Conservation (phyloP, 2,113 vertebrate species). For the Ardeotis arabs region DNA sequence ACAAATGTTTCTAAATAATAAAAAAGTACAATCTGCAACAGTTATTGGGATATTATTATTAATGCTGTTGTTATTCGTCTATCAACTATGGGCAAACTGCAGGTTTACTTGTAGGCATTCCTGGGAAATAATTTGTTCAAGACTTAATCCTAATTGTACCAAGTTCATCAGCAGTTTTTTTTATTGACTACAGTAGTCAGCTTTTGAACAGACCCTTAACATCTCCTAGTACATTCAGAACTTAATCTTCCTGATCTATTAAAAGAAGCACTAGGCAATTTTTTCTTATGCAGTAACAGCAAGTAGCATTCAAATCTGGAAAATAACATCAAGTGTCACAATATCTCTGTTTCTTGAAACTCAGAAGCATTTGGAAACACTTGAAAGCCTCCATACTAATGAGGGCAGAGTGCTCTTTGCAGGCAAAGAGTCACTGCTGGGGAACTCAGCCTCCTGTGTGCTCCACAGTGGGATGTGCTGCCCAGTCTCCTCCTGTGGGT, state of each 20-base stretch:
- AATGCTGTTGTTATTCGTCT: background rate
- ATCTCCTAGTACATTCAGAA: background rate
- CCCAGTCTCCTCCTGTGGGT: background rate
- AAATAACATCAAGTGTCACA: background rate
- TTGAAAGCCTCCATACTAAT: background rate
- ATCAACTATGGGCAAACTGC: background rate
- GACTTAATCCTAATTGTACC: background rate
- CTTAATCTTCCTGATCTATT: background rate
- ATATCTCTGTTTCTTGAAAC: background rate
- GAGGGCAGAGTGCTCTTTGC: background rate
- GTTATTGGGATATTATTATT: background rate
- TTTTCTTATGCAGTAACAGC: background rate
- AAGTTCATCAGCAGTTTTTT: background rate
- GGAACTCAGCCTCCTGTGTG: accelerated
- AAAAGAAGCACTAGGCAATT: background rate
- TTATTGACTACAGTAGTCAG: background rate
- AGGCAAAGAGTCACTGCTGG: accelerated
- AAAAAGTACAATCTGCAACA: background rate
- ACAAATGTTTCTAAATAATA: background rate
- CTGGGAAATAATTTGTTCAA: background rate
- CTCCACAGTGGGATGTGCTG: background rate
- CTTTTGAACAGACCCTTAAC: background rate
- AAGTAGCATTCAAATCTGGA: background rate
- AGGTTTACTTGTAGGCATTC: background rate
- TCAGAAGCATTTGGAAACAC: background rate